Evolutionary conservation across 2,797 vertebrate species (phyloP).

Genomic region (Strix occidentalis): DNA sequence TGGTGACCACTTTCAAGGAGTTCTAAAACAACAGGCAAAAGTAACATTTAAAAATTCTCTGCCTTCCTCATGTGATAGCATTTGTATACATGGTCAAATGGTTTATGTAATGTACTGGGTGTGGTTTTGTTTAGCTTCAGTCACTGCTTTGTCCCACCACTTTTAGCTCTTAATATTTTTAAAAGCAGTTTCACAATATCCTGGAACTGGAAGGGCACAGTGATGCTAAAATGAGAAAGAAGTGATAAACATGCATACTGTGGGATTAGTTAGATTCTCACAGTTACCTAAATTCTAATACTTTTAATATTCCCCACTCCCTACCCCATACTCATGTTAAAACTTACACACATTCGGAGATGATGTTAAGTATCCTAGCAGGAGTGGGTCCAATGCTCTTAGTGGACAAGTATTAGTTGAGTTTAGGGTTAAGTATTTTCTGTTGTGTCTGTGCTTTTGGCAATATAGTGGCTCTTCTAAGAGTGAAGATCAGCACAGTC

Average conservation of each 20-base stretch:
- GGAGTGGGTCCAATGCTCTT: not conserved
- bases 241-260: not conserved
- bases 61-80: not conserved
- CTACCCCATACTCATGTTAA: no score
- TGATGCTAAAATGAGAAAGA: not conserved
- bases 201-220: conserved; percentile 39
- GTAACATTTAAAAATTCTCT: not conserved
- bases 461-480: not conserved
- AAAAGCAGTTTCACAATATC: conserved; percentile 55
- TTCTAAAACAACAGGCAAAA: not conserved
- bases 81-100: conserved; percentile 3
- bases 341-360: not conserved
- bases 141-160: not conserved
- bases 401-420: not conserved
- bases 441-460: not conserved
- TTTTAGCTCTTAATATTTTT: conserved; percentile 49
- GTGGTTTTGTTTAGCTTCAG: not conserved
- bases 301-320: not conserved
- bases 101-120: conserved; percentile 17
- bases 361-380: not conserved
- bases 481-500: not conserved
- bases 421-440: not conserved
- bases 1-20: not conserved
- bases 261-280: not conserved
- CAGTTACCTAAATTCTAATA: not conserved